These are phyloP conservation scores for Loris lydekkerianus DNA, from an alignment of 2,797 vertebrate genomes.

Conservation along the genomic window DNA sequence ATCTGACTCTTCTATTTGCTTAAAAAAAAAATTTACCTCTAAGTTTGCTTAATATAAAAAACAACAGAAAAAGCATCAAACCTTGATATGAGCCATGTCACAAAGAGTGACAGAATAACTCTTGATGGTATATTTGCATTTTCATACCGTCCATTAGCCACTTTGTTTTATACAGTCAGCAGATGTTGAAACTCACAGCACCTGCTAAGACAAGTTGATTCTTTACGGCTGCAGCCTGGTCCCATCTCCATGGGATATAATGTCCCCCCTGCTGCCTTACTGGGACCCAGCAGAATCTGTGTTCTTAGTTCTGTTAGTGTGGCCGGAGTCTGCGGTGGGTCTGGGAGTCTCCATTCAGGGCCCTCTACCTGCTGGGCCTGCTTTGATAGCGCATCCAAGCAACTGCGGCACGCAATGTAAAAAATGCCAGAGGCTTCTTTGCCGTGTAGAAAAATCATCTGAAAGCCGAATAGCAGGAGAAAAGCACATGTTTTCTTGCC, in stretches of 20 bases:
- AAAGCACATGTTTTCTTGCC: conserved; percentile 76
- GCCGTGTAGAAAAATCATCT: conserved; percentile 83
- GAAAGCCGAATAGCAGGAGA: conserved; percentile 78
- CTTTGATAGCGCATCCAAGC: conserved; percentile 91
- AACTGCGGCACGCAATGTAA: conserved; percentile 87
- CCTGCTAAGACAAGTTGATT: conserved; percentile 91
- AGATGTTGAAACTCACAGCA: conserved; percentile 90
- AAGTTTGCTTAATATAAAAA: conserved; percentile 1
- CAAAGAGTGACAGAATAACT: conserved; percentile 49
- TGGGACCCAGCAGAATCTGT: conserved; percentile 86
- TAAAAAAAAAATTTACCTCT: background rate
- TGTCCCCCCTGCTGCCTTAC: conserved; percentile 84
- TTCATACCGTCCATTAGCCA: conserved; percentile 70
- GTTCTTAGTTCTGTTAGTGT: conserved; percentile 86
- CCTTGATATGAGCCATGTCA: background rate
- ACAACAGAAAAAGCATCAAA: background rate
- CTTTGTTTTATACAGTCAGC: conserved; percentile 90
- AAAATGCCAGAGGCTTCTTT: conserved; percentile 88
- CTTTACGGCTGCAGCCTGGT: conserved; percentile 82
- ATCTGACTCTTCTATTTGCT: background rate
- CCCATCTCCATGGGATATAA: conserved; percentile 85
- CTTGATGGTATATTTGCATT: conserved; percentile 57
- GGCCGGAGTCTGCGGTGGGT: conserved; percentile 89
- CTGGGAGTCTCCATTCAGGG: conserved; percentile 83
- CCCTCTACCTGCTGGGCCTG: conserved; percentile 78